These are phyloP conservation scores for Latheticus oryzae DNA, from an alignment of 2,888 invertebrate species.

Conservation along the genomic window DNA sequence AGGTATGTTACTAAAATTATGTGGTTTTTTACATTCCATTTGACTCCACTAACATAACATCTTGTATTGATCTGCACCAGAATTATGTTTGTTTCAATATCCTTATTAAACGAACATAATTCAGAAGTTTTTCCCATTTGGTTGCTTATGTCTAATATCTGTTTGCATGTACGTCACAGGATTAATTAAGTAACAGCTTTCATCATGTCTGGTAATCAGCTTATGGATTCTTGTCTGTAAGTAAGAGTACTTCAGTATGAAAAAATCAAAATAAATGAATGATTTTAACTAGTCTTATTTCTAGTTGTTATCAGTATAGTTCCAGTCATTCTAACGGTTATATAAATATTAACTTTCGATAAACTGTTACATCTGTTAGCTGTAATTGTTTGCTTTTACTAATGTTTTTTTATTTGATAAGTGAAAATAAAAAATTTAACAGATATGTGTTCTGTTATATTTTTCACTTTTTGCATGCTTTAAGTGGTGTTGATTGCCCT, in stretches of 20 bases:
- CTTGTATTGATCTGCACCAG: conserved; percentile 32
- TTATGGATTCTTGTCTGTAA: conserved; percentile 75
- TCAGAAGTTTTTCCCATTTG: conserved; percentile 48
- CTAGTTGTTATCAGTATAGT: not conserved
- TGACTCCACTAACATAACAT: conserved; percentile 34
- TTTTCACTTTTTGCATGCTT: conserved; percentile 28
- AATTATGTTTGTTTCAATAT: conserved; percentile 38
- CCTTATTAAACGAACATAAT: conserved; percentile 43
- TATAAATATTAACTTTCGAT: too few species aligned
- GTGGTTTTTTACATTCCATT: conserved; percentile 9
- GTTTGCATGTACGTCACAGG: conserved; percentile 61
- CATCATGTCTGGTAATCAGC: conserved; percentile 74
- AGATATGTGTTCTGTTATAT: conserved; percentile 6
- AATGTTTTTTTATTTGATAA: conserved; percentile 8
- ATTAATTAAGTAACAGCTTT: conserved; percentile 56
- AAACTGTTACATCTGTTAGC: too few species aligned
- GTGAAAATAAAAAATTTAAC: not conserved
- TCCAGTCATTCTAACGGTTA: not conserved
- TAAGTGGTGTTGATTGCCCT: conserved; percentile 48
- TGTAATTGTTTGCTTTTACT: conserved; percentile 5
- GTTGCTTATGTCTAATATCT: conserved; percentile 53
- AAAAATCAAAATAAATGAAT: conserved; percentile 16
- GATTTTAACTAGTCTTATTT: conserved; percentile 7
- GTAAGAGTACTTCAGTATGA: conserved; percentile 60
- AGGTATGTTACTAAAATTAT: conserved; percentile 39